Conservation (phyloP, 1,140 invertebrate genomes). For the Drosophila littoralis region DNA sequence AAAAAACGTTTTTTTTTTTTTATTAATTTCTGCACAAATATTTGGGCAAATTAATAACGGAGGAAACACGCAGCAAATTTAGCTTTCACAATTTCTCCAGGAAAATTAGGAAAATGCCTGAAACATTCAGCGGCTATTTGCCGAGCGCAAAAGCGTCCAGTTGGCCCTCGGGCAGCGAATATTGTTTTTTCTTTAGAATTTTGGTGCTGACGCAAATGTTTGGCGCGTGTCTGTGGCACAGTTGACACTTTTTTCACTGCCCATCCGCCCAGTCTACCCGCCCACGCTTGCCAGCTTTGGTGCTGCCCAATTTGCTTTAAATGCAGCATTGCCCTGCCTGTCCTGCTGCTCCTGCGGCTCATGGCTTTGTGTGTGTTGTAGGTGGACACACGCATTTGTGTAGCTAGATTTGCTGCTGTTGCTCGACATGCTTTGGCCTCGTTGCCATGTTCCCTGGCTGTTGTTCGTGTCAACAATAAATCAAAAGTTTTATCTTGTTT, state of each 20-base stretch:
- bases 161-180: slow-evolving; percentile 1
- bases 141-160: slow-evolving; percentile 13
- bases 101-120: slow-evolving; percentile 13
- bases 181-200: slow-evolving; percentile 18
- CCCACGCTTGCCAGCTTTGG: neutral
- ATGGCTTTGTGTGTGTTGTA: slow-evolving; percentile 9
- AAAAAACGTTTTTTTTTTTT: slow-evolving; percentile 10
- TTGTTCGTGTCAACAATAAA: slow-evolving; percentile 80
- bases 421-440: slow-evolving; percentile 34
- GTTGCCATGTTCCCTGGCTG: slow-evolving; percentile 23
- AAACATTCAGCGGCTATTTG: slow-evolving; percentile 2
- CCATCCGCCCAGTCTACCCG: neutral
- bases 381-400: slow-evolving; percentile 62
- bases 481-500: slow-evolving; percentile 81
- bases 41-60: slow-evolving; percentile 70
- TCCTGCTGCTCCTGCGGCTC: neutral
- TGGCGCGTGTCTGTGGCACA: slow-evolving; percentile 47
- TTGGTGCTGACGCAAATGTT: slow-evolving; percentile 23
- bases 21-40: slow-evolving; percentile 61
- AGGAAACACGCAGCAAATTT: slow-evolving; percentile 60
- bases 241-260: slow-evolving; percentile 46
- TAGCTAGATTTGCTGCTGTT: slow-evolving; percentile 44
- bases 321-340: slow-evolving; percentile 28
- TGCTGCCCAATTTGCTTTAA: slow-evolving; percentile 50
- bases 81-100: slow-evolving; percentile 39